Evolutionary conservation across 2,113 vertebrate genomes (phyloP).

Genomic region (Halichoeres trimaculatus): DNA sequence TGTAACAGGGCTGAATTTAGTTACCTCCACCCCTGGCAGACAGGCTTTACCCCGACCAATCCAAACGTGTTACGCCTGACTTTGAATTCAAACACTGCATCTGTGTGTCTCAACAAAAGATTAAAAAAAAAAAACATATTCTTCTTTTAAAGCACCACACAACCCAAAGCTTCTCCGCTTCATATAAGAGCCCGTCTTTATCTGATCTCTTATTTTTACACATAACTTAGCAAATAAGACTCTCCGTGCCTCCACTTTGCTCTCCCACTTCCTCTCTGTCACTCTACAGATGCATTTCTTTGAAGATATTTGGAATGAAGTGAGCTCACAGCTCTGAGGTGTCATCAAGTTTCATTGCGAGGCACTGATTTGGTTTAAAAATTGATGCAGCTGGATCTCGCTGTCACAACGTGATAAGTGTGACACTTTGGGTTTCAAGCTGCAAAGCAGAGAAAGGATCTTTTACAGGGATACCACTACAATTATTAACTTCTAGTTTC

Average conservation of each 20-base stretch:
- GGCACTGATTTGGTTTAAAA: slow-evolving; percentile 68
- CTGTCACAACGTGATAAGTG: slow-evolving; percentile 57
- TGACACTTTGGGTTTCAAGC: slow-evolving; percentile 62
- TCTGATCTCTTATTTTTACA: slow-evolving; percentile 47
- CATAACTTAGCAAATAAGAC: slow-evolving; percentile 33
- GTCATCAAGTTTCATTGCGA: slow-evolving; percentile 61
- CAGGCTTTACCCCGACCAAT: too few species aligned
- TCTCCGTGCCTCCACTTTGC: slow-evolving; percentile 27
- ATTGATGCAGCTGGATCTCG: slow-evolving; percentile 55
- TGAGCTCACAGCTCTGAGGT: slow-evolving; percentile 58
- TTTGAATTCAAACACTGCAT: too few species aligned
- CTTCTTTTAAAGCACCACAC: slow-evolving; percentile 33
- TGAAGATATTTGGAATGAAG: slow-evolving; percentile 73
- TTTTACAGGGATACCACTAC: slow-evolving; percentile 37
- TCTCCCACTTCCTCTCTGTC: slow-evolving; percentile 35
- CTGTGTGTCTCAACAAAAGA: slow-evolving; percentile 2
- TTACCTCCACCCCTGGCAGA: too few species aligned
- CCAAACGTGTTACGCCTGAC: too few species aligned
- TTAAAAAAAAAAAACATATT: slow-evolving; percentile 28
- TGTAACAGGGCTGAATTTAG: too few species aligned
- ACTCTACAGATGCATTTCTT: slow-evolving; percentile 58
- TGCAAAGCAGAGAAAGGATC: slow-evolving; percentile 41
- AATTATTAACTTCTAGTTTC: slow-evolving; percentile 1
- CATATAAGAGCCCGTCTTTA: slow-evolving; percentile 31
- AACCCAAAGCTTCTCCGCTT: slow-evolving; percentile 28